phyloP scores from a whole-genome alignment of 2,797 vertebrate genomes.

The Sebastes variabilis region DNA sequence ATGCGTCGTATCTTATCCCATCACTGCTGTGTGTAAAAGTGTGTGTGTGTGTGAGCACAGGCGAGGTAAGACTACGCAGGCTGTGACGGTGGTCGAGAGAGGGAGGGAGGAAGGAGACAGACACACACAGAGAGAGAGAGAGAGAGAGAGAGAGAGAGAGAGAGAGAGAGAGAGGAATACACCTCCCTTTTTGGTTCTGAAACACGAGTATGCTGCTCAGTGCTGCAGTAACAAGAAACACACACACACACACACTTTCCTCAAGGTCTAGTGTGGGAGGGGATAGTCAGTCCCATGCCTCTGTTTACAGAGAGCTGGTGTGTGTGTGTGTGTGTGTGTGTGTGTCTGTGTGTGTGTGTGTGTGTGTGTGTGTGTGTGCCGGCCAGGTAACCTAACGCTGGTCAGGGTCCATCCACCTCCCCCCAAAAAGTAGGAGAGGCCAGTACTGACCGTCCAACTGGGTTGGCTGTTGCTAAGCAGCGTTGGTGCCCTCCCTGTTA shows the following conservation, averaged over 20 bases:
- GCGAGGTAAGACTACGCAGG: slow-evolving; percentile 38
- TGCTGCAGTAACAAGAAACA: slow-evolving; percentile 44
- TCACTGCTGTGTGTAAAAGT: slow-evolving; percentile 10
- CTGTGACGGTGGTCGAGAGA: slow-evolving; percentile 31
- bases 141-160: no score
- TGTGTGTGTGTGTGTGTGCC: not conserved
- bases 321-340: not conserved
- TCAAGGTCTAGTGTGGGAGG: slow-evolving; percentile 12
- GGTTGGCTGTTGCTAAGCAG: slow-evolving; percentile 42
- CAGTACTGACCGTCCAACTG: not conserved
- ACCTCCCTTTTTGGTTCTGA: slow-evolving; percentile 66
- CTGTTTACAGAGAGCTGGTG: slow-evolving; percentile 9
- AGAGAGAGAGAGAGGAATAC: not conserved
- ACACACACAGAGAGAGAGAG: no score
- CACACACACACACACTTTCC: not conserved
- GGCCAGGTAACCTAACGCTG: slow-evolving; percentile 38
- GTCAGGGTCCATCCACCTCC: slow-evolving; percentile 6
- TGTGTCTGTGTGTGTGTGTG: not conserved
- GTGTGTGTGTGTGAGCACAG: not conserved
- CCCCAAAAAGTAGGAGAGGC: not conserved
- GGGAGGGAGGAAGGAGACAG: no score
- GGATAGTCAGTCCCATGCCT: not conserved
- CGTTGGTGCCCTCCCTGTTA: not conserved
- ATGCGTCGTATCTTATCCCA: slow-evolving; percentile 37
- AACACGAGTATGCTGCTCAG: slow-evolving; percentile 36